Base-by-base conservation (phyloP, 2,888 invertebrate species). In the Clepsis dumicolana region DNA sequence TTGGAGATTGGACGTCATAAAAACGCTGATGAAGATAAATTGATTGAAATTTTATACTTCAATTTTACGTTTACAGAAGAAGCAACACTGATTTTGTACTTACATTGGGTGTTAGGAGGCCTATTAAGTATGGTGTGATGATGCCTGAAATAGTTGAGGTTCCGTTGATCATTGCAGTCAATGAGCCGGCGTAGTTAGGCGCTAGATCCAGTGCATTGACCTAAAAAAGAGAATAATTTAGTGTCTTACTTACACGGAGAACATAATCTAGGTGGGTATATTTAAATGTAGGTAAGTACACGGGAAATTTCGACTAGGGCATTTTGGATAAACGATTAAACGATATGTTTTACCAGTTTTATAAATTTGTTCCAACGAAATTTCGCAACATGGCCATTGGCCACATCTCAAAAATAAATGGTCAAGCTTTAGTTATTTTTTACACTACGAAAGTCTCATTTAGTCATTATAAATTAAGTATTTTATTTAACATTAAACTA, bases 151-250 rank as follows among this genome's bases (percentile, higher is more conserved):
- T 87, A 0, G 95, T 95, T 0, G 95, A 95, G 4, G 95, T 94
- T 0, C 95, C 95, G 75, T 96, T 96, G 54, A 95, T 95, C 83
- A 96, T 94, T 0, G 95, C 96, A 79, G 96, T 96, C 57, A 95
- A 78, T 0, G 95, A 95, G 0, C 95, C 95, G 0, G 95, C 95
- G 76, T 94, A 96, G 80, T 96, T 96, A 0, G 95, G 95, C 24
- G 95, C 94, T 73, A 96, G 82, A 78, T 96, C 96, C 63, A 96
- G 84, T 0, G 95, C 94, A 77, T 96, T 96, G 8, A 96, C 95
- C 93, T 93, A 80, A 57, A 56, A 24, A 2, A 52, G 2, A 56
- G 14, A n/a, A 12, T 14, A n/a, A n/a, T n/a, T n/a, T n/a, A n/a
- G n/a, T n/a, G n/a, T n/a, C n/a, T n/a, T n/a, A n/a, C n/a, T n/a